A percentile compares a stretch with the other conserved stretches of the same genome.
These are phyloP conservation scores for Malurus alboscapulatus DNA, from an alignment of 2,113 vertebrate species.

Conservation along the genomic window DNA sequence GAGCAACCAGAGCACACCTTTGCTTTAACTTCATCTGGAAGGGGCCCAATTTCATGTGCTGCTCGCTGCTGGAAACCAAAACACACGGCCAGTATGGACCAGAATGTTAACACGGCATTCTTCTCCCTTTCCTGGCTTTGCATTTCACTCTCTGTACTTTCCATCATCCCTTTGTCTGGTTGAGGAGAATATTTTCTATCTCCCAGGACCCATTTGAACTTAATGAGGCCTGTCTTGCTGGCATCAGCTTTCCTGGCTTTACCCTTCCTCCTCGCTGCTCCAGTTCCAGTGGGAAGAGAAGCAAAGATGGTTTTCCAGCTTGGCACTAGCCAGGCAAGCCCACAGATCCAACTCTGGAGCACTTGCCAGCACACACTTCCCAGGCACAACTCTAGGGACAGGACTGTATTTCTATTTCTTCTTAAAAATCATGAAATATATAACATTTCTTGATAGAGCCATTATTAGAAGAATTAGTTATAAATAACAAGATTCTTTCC, in stretches of 20 bases:
- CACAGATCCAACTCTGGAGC: neutral
- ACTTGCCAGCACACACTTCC: neutral
- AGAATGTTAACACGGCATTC: neutral
- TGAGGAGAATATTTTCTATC: neutral
- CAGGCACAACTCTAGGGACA: neutral
- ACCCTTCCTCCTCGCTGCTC: accelerated
- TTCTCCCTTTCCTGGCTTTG: neutral
- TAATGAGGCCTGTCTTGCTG: neutral
- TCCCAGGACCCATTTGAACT: neutral
- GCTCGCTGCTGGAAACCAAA: accelerated
- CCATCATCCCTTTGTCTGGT: neutral
- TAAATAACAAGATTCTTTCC: neutral
- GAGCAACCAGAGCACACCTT: neutral
- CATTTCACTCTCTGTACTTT: neutral
- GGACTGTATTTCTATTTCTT: neutral
- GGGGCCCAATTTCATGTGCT: neutral
- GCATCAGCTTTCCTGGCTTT: neutral
- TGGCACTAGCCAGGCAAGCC: neutral
- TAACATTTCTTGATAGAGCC: neutral
- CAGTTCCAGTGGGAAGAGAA: neutral
- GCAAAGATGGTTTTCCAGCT: neutral
- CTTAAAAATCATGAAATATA: neutral
- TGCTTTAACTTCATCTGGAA: neutral
- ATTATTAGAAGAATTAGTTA: neutral
- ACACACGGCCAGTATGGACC: neutral